Conservation (phyloP, 2,797 vertebrate genomes). For the Octomys mimax region DNA sequence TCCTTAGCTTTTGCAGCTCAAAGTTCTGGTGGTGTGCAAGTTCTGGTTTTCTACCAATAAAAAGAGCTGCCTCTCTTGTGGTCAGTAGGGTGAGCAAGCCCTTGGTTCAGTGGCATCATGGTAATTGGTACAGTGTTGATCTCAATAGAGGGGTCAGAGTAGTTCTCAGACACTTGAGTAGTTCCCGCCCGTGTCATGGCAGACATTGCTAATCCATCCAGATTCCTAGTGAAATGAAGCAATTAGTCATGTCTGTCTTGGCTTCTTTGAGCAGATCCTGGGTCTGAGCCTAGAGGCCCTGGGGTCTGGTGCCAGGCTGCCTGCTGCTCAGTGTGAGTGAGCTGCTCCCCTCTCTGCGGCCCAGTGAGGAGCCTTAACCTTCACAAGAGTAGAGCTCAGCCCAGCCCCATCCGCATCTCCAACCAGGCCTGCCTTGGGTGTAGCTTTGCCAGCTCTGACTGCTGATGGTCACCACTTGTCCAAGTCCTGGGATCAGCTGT, state of each 20-base stretch:
- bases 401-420: background rate
- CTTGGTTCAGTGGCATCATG: background rate
- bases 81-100: background rate
- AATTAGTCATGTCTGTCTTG: slow-evolving; percentile 1
- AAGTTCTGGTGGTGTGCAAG: background rate
- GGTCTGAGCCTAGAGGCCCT: background rate
- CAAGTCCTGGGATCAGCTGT: background rate
- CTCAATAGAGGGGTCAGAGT: background rate
- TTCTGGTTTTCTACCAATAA: background rate
- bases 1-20: background rate
- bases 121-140: background rate
- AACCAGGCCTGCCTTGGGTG: background rate
- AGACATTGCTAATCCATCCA: background rate
- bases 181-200: background rate
- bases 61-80: background rate
- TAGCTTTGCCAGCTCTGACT: background rate
- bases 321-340: background rate
- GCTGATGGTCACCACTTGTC: background rate
- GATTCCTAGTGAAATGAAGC: background rate
- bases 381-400: background rate
- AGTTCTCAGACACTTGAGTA: background rate
- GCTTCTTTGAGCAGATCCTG: background rate
- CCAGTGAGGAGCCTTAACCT: background rate
- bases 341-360: background rate
- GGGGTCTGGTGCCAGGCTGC: background rate